phyloP scores from a whole-genome alignment of 1,140 invertebrate genomes.

The Aporrectodea caliginosa region DNA sequence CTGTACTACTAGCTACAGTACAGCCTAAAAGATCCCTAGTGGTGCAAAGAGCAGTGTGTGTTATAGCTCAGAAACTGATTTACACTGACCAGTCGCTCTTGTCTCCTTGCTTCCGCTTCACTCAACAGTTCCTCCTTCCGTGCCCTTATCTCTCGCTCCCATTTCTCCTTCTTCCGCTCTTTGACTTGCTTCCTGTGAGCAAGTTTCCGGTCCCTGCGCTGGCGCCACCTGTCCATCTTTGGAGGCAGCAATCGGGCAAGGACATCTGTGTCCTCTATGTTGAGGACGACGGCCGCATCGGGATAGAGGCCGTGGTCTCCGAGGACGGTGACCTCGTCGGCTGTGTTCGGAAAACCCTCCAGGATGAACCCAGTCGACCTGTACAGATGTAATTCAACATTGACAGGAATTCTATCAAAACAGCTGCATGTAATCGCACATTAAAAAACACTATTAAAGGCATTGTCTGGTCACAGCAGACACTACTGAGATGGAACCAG shows the following conservation, averaged over 20 bases:
- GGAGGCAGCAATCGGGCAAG: slow-evolving; percentile 51
- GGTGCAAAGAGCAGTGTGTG: too few relatives aligned
- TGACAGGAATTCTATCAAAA: not conserved
- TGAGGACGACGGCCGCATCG: slow-evolving; percentile 50
- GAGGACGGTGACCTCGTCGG: slow-evolving; percentile 50
- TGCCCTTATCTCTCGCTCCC: not conserved
- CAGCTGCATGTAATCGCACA: not conserved
- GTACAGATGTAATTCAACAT: slow-evolving; percentile 29
- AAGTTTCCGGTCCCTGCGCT: slow-evolving; percentile 47
- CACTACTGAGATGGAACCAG: too few relatives aligned
- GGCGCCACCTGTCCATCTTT: slow-evolving; percentile 51
- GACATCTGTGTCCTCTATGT: slow-evolving; percentile 48
- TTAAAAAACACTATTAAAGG: too few relatives aligned
- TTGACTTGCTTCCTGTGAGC: slow-evolving; percentile 47
- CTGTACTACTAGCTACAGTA: too few relatives aligned
- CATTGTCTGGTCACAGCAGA: too few relatives aligned
- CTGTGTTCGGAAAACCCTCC: slow-evolving; percentile 54
- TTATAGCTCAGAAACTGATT: too few relatives aligned
- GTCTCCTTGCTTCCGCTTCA: slow-evolving; percentile 42
- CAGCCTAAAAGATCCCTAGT: too few relatives aligned
- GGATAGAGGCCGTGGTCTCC: slow-evolving; percentile 52
- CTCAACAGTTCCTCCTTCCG: slow-evolving; percentile 43
- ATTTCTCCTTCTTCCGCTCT: slow-evolving; percentile 49
- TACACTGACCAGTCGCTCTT: slow-evolving; percentile 32
- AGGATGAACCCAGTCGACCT: slow-evolving; percentile 54